These are phyloP conservation scores for Pseudochirops corinnae DNA, from an alignment of 2,797 vertebrate genomes.

Conservation along the genomic window DNA sequence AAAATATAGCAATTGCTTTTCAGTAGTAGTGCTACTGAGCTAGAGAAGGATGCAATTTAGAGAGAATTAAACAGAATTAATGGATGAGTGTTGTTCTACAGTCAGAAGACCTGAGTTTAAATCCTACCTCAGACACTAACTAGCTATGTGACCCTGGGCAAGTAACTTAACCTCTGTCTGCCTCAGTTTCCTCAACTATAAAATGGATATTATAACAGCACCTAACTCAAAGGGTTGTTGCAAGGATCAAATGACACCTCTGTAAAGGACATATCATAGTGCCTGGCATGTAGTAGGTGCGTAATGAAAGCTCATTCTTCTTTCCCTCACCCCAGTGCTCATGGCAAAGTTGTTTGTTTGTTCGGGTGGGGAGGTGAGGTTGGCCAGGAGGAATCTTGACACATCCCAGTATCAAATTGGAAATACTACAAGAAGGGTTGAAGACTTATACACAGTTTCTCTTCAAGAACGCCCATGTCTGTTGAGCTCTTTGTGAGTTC, in stretches of 20 bases:
- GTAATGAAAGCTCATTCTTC: neutral
- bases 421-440: neutral
- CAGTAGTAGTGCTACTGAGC: neutral
- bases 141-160: neutral
- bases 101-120: neutral
- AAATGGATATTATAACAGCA: neutral
- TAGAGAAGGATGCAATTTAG: neutral
- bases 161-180: neutral
- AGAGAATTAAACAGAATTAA: neutral
- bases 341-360: neutral
- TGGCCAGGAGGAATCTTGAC: neutral
- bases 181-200: neutral
- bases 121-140: neutral
- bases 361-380: no score
- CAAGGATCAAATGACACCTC: neutral
- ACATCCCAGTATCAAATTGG: neutral
- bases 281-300: neutral
- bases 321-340: neutral
- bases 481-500: neutral
- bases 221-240: neutral
- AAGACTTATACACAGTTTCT: neutral
- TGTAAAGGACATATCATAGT: neutral
- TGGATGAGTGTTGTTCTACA: neutral
- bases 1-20: neutral
- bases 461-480: neutral